Conservation (phyloP, 2,113 vertebrate genomes). For the Cnemophilus loriae region DNA sequence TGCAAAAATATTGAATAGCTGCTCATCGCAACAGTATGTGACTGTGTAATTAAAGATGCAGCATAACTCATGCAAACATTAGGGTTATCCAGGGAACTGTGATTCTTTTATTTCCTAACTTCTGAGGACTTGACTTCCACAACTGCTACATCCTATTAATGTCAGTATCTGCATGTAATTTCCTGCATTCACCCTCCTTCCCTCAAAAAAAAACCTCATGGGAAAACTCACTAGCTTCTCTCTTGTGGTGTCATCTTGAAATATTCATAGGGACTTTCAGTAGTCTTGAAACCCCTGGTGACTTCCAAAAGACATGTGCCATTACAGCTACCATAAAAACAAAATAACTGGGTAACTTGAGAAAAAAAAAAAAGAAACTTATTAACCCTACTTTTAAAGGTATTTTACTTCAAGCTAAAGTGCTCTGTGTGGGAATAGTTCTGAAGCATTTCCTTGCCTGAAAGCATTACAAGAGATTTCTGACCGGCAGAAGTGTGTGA, state of each 20-base stretch:
- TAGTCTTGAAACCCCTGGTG: neutral
- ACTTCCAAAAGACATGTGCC: neutral
- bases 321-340: neutral
- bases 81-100: neutral
- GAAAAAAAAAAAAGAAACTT: neutral
- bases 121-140: neutral
- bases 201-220: neutral
- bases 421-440: neutral
- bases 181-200: neutral
- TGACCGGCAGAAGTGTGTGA: neutral
- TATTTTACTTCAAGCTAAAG: neutral
- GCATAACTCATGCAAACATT: neutral
- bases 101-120: neutral
- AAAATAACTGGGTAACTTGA: neutral
- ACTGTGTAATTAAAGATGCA: conserved; percentile 4
- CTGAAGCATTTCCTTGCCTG: neutral
- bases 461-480: neutral
- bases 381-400: neutral
- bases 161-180: neutral
- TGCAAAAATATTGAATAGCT: neutral
- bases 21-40: neutral
- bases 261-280: neutral
- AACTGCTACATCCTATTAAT: neutral
- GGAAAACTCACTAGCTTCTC: neutral
- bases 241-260: neutral